Base-by-base conservation (phyloP, 37 sponge, comb jelly and placozoan genomes). In the Petrosia ficiformis region DNA sequence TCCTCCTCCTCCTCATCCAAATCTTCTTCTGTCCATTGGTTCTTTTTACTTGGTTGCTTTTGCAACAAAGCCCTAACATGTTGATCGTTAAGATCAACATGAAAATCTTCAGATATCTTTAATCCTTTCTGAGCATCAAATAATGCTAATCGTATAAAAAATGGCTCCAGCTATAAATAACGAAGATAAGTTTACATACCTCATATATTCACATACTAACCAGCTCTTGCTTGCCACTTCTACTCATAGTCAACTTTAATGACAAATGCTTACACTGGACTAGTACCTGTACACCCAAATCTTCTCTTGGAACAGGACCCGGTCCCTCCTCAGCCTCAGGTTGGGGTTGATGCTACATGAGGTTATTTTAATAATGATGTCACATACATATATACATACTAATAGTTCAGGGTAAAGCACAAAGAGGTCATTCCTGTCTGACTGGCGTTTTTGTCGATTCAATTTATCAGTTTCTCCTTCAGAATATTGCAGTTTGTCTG, bases 101-200 rank as follows among this genome's bases (percentile, higher is more conserved):
- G 93, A 35, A 95, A 89, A 65, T 92, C 84, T 64, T 95, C 96
- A 0, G 93, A 89, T 61, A 95, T 92, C 82, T 95, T 95, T 56
- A 79, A 32, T 1, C 85, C 85, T 16, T 86, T 78, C 34, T 61
- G 39, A 30, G 84, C 96, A 80, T 95, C 93, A 75, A 71, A 95
- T 28, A 95, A 84, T 8, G 96, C 87, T 37, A 87, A 69, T 3
- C 75, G 69, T 56, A 82, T 38, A 65, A 95, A 95, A 64, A 95
- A 95, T 5, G 96, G 96, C 72, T 95, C 96, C 24, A 95, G 71
- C 87, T 95, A 74, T 0, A 48, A 42, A 35, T 70, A 6, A 19
- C 16, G 54, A 10, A 48, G 54, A 19, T 19, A 48, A 16, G 16
- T 48, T 10, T 19, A 48, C 54, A 19, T 16, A 48, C 14, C 16